Base-by-base conservation (phyloP, 2,888 invertebrate genomes). In the Cephus pygmeus region DNA sequence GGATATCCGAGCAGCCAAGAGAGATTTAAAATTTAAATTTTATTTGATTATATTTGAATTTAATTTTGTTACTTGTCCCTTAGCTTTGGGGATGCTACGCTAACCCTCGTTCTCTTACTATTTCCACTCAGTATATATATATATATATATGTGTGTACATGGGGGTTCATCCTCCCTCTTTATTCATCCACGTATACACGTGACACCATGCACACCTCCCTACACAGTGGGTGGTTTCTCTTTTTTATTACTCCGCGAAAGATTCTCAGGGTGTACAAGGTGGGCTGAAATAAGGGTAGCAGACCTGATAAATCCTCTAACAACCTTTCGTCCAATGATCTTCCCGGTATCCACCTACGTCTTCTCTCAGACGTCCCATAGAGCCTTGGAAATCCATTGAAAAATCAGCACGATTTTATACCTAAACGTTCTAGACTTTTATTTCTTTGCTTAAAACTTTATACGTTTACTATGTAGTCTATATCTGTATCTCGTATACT, bases 11-110 rank as follows among this genome's bases (percentile, higher is more conserved):
- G 80, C 81, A 83, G 81, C 84, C 87, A 85, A 85, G 85, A 82
- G 85, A 81, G 87, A 91, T 91, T 91, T 91, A 88, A 91, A 91
- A 90, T 91, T 91, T 88, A 91, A 90, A 91, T 91, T 91, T 91
- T 91, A 91, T 91, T 91, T 91, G 91, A 91, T 91, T 91, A 91
- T 91, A 91, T 91, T 91, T 91, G 91, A 91, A 91, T 91, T 90
- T 90, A 90, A 91, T 91, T 88, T 85, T 81, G 87, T 85, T 85
- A 83, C 85, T 83, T 83, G 85, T 82, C 69, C 78, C 33, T 56
- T 56, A 56, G 56, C 56, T 56, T 56, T 56, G 56, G 56, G 56
- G 56, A 56, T 56, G 56, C 23, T 23, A 56, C 56, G 56, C 56
- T 56, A 56, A 56, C 56, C 56, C 56, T 56, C 56, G 1, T 56